Base-by-base conservation (phyloP, 1,140 invertebrate genomes). In the Drosophila funebris region DNA sequence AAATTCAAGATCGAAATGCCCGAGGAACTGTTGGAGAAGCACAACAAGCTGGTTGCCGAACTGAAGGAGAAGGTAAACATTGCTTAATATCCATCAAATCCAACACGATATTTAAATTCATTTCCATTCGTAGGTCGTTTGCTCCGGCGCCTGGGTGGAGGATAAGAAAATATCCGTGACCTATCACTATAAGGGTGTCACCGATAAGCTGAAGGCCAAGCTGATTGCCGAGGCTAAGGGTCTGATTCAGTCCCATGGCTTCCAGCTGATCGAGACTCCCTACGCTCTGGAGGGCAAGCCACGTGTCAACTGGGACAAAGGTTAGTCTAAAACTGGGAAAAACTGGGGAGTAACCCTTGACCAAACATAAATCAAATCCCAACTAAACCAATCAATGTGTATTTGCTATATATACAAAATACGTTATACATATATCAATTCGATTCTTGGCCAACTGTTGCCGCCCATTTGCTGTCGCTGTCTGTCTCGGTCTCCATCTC, bases 1-100 rank as follows among this genome's bases (percentile, higher is more conserved):
- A 96, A 96, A 90, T 98, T 97, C 91, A 96, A 97, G n/a, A 96
- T 97, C 92, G 96, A 97, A n/a, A 96, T 97, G 95, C 96, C 97
- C 5, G 94, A 95, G 41, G 96, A 97, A 78, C 94, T 96, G 75
- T 95, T 96, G 73, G 95, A 95, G 56, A 97, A 97, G 91, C 95
- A 97, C 33, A 94, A 94, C 13, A 94, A 94, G 43, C 92, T 98
- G 16, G 94, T 97, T 77, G 94, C 96, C 78, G 93, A 94, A 11
- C 92, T 98, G 20, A 96, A 97, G 90, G 96, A 97, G 85, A 95
- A 96, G 93, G 95, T 96, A 91, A 31, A 0, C 6, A 5, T 5
- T 4, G 22, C 1, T 4, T 0, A 14, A 43, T 18, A 54, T 16
- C 20, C 1, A 3, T 29, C 13, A 36, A 13, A n/a, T n/a, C n/a